A percentile compares a stretch with the other conserved stretches of the same genome.
These are phyloP conservation scores for Pandion haliaetus DNA, from an alignment of 2,113 vertebrate species.

Conservation along the genomic window DNA sequence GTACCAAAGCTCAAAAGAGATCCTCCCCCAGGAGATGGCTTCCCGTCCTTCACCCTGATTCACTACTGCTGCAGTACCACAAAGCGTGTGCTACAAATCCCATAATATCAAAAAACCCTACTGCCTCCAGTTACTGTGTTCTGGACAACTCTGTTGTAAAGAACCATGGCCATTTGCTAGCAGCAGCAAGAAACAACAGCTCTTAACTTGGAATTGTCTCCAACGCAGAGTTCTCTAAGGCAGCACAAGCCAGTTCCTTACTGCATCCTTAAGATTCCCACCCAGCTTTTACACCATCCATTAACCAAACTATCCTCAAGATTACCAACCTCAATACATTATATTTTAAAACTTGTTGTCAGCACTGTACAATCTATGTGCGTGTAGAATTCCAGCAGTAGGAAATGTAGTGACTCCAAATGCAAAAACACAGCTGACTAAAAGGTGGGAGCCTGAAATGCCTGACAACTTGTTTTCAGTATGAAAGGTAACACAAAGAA, in stretches of 20 bases:
- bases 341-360: not conserved
- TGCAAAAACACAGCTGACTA: not conserved
- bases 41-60: not conserved
- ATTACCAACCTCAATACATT: not conserved
- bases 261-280: not conserved
- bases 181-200: not conserved
- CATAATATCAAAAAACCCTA: not conserved
- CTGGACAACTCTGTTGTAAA: not conserved
- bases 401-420: not conserved
- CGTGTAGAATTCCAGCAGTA: not conserved
- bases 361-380: not conserved
- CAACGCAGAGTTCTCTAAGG: not conserved
- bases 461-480: not conserved
- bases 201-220: not conserved
- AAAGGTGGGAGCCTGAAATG: not conserved
- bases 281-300: not conserved
- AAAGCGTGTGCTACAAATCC: not conserved
- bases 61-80: not conserved
- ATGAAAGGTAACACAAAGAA: not conserved
- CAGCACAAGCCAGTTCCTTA: not conserved
- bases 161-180: not conserved
- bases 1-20: not conserved
- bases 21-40: not conserved
- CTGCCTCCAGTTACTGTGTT: not conserved
- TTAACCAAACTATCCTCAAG: not conserved